Base-by-base conservation (phyloP, 2,797 vertebrate genomes). In the Melanotaenia boesemani region DNA sequence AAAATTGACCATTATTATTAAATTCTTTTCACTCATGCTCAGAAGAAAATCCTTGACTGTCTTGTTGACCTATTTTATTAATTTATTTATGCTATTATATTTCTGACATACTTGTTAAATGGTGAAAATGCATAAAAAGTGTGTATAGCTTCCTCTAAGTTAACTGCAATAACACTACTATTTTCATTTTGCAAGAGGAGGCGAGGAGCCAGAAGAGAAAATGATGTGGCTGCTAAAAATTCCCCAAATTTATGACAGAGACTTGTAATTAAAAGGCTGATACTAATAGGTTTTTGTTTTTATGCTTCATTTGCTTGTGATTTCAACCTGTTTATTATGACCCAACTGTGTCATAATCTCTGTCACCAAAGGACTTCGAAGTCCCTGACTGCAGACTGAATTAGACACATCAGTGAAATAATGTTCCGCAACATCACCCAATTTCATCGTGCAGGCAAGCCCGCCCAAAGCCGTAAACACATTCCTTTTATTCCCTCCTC, bases 401-500 rank as follows among this genome's bases (percentile, higher is more conserved):
- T 66, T 63, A 68, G 54, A 73, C 44, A 64, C 30, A 54, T 65
- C 11, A 22, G 41, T 37, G 34, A 55, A 59, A n/a, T 10, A 18
- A 79, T 20, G 68, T 52, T 75, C 78, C 57, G 60, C 64, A 57
- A 39, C 60, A 70, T 70, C 78, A 55, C 63, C 67, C 71, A 46
- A 65, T 67, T 66, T 77, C 36, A 41, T 75, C 67, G 57, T 32
- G 36, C 61, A 58, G 3, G 20, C 32, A 55, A 39, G 60, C 30
- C 44, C 30, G 61, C 50, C 66, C 71, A 70, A 54, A 66, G 63
- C 15, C 63, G 22, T 18, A 61, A 41, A 36, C 60, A 37, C 26
- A 55, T 46, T 55, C 24, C 30, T 58, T 56, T 58, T 24, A 37
- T 58, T 75, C 74, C 73, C 54, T 80, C 66, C 61, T 61, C 63